These are phyloP conservation scores for Exocentrus adspersus DNA, from an alignment of 2,888 invertebrate genomes.

Conservation along the genomic window DNA sequence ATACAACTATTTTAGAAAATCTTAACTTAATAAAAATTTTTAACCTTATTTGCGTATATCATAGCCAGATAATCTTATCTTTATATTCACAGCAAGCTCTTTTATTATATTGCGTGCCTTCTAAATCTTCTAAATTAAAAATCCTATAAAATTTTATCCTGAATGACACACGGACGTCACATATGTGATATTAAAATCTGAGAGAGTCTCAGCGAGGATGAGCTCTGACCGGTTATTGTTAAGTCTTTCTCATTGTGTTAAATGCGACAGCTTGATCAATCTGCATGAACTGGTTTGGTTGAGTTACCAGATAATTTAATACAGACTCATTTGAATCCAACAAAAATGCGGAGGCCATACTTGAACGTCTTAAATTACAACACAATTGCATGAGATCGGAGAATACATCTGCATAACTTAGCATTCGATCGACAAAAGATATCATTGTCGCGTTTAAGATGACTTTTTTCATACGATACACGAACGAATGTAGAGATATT, in stretches of 20 bases:
- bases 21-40: no score
- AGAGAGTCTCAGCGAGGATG: slow-evolving; percentile 42
- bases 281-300: slow-evolving; percentile 57
- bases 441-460: slow-evolving; percentile 32
- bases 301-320: slow-evolving; percentile 60
- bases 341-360: slow-evolving; percentile 60
- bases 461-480: neutral
- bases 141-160: neutral
- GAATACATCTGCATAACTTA: slow-evolving; percentile 64
- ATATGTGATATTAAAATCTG: slow-evolving; percentile 24
- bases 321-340: slow-evolving; percentile 59
- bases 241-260: slow-evolving; percentile 51
- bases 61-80: no score
- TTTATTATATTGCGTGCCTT: neutral
- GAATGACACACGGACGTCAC: slow-evolving; percentile 15
- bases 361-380: slow-evolving; percentile 62
- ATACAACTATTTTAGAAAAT: no score
- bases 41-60: no score
- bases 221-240: slow-evolving; percentile 47
- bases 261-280: slow-evolving; percentile 57
- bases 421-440: slow-evolving; percentile 53
- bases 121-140: slow-evolving; percentile 15
- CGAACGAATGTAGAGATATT: neutral
- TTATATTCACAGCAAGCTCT: no score
- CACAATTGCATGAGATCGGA: slow-evolving; percentile 63